These are phyloP conservation scores for Mastomys natalensis DNA, from an alignment of 2,113 vertebrate genomes.

Conservation along the genomic window DNA sequence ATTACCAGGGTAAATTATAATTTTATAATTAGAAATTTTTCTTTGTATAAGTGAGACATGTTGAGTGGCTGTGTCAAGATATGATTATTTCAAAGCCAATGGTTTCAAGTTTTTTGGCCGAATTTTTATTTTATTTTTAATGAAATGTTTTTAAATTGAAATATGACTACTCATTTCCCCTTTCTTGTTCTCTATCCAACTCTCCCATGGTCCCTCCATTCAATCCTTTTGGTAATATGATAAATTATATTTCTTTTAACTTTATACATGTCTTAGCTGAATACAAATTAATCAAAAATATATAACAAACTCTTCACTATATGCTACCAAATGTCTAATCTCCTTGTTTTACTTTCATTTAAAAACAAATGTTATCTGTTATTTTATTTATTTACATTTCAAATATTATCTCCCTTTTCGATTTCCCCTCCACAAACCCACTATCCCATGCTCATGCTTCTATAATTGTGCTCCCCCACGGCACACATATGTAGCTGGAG, in stretches of 20 bases:
- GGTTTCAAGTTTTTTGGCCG: slow-evolving; percentile 6
- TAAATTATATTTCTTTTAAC: not conserved
- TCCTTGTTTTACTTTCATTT: no score
- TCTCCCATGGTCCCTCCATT: no score
- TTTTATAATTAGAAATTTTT: slow-evolving; percentile 83
- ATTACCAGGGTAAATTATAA: slow-evolving; percentile 84
- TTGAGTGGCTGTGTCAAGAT: slow-evolving; percentile 70
- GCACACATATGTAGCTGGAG: no score
- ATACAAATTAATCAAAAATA: not conserved
- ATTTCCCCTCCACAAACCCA: no score
- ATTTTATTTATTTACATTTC: no score
- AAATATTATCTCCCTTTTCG: no score
- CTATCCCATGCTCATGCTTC: no score
- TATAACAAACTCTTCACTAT: not conserved
- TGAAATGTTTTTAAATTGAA: not conserved
- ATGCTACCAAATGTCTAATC: not conserved
- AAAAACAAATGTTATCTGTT: no score
- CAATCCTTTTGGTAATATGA: not conserved
- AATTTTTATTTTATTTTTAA: not conserved
- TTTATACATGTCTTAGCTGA: not conserved
- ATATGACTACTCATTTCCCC: not conserved
- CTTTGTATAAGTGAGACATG: slow-evolving; percentile 79
- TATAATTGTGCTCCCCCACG: no score
- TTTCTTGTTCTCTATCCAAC: not conserved
- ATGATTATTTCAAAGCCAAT: slow-evolving; percentile 69